A percentile compares a stretch with the other conserved stretches of the same genome.
These are phyloP conservation scores for Cryptocephalus moraei DNA, from an alignment of 2,888 invertebrate species.

Conservation along the genomic window DNA sequence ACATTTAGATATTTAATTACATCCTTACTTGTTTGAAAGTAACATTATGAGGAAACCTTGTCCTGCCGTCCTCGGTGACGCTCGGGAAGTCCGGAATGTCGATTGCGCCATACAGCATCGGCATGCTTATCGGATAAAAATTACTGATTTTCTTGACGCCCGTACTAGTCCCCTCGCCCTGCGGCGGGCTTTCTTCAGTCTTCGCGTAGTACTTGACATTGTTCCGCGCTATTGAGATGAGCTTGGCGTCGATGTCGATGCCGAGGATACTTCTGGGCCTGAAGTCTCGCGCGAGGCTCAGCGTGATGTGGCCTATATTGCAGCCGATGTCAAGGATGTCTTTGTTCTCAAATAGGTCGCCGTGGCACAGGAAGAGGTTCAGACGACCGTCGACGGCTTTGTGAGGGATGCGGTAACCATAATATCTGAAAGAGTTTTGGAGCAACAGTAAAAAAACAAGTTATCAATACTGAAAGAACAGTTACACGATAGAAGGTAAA, in stretches of 20 bases:
- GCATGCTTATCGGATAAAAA: conserved; percentile 82
- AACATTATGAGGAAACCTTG: conserved; percentile 77
- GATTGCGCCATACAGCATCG: conserved; percentile 74
- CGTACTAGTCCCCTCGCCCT: conserved; percentile 2
- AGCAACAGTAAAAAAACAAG: no score
- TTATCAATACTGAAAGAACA: no score
- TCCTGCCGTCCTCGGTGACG: conserved; percentile 35
- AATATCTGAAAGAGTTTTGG: conserved; percentile 51
- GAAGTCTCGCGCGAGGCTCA: conserved; percentile 79
- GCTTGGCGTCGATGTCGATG: conserved; percentile 85
- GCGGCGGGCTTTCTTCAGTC: conserved; percentile 29
- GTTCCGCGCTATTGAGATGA: conserved; percentile 67
- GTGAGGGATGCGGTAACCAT: conserved; percentile 84
- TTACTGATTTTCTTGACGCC: conserved; percentile 32
- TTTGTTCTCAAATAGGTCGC: conserved; percentile 77
- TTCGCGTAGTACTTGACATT: conserved; percentile 62
- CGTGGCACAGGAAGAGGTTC: conserved; percentile 65
- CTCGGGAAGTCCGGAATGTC: conserved; percentile 47
- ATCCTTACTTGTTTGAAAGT: conserved; percentile 70
- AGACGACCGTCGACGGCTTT: conserved; percentile 76
- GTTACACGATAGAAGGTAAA: no score
- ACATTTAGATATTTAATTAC: no score
- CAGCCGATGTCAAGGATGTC: conserved; percentile 96
- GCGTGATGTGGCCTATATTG: conserved; percentile 91
- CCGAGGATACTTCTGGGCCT: conserved; percentile 80